Conservation (phyloP, 1,140 invertebrate species). For the Drosophila setifemur region DNA sequence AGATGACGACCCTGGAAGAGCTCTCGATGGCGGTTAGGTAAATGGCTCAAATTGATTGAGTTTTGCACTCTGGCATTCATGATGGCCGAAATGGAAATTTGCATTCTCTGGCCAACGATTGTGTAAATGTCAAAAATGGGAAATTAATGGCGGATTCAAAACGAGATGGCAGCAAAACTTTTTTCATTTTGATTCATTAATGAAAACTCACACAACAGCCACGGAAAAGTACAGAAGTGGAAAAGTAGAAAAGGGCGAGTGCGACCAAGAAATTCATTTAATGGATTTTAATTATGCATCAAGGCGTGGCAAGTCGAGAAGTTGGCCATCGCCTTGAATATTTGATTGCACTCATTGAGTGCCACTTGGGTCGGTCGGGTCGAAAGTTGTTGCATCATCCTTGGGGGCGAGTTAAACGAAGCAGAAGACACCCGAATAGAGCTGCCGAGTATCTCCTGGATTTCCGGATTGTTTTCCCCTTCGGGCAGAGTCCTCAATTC, state of each 20-base stretch:
- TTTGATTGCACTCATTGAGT: constrained; percentile 69
- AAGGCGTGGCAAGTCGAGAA: constrained; percentile 47
- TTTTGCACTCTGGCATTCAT: constrained; percentile 78
- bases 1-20: constrained; percentile 40
- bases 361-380: constrained; percentile 46
- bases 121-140: constrained; percentile 44
- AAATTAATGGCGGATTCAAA: constrained; percentile 38
- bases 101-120: constrained; percentile 35
- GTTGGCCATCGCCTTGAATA: constrained; percentile 60
- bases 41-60: constrained; percentile 80
- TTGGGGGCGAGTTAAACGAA: constrained; percentile 70
- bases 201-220: constrained; percentile 28
- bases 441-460: constrained; percentile 14
- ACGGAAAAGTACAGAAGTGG: constrained; percentile 39
- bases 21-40: constrained; percentile 53
- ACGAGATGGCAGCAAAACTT: constrained; percentile 22
- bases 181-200: constrained; percentile 48
- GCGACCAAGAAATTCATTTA: constrained; percentile 60
- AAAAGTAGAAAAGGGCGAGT: no score
- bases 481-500: constrained; percentile 23
- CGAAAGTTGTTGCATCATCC: constrained; percentile 77
- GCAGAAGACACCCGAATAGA: constrained; percentile 37
- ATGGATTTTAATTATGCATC: constrained; percentile 80
- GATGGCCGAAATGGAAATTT: constrained; percentile 70
- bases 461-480: background rate